Evolutionary conservation across 1,140 invertebrate genomes (phyloP), one percentile per base, ranked within the genome.

Genomic region (Drosophila bifasciata): DNA sequence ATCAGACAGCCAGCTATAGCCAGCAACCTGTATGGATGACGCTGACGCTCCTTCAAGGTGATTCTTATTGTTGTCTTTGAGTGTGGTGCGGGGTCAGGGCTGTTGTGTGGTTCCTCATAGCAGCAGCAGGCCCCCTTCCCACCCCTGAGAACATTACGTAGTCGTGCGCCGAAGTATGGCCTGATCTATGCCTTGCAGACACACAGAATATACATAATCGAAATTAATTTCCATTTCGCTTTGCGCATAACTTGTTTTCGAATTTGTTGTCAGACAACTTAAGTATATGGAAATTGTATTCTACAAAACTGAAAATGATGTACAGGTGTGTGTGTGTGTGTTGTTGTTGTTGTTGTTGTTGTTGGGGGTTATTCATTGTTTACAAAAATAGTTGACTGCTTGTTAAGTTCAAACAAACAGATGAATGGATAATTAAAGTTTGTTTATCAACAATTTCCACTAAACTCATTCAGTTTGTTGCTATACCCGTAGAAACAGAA

Each of bases 221-320:
- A 39, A 62, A 62, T 72, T 61, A 72, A 72, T 62, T 62, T 48
- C 36, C 19, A 36, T 25, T 25, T 70, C 15, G 23, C 19, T 61
- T 53, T 44, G 68, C 19, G 49, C 69, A 72, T 72, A 72, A 72
- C 69, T 36, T 48, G 69, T 72, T 72, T 49, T 44, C 28, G 25
- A 53, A 25, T 17, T 45, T 15, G 50, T 67, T 56, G 43, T 40
- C 50, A 36, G 46, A 23, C 63, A 21, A 41, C 62, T 69, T 25
- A 23, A 36, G 32, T 36, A 13, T 17, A 40, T 69, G 66, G 23
- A 68, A 69, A 69, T 69, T 46, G 50, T 48, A 40, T 68, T 69
- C 56, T 25, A n/a, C 50, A 46, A 69, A 68, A 55, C 23, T 56
- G 62, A 68, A 68, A 55, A 39, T 68, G 40, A 67, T 64, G 28